Percentiles rank a stretch among this genome's conserved stretches.
phyloP scores from a whole-genome alignment of 1,140 invertebrate species.

The Heliconius himera region DNA sequence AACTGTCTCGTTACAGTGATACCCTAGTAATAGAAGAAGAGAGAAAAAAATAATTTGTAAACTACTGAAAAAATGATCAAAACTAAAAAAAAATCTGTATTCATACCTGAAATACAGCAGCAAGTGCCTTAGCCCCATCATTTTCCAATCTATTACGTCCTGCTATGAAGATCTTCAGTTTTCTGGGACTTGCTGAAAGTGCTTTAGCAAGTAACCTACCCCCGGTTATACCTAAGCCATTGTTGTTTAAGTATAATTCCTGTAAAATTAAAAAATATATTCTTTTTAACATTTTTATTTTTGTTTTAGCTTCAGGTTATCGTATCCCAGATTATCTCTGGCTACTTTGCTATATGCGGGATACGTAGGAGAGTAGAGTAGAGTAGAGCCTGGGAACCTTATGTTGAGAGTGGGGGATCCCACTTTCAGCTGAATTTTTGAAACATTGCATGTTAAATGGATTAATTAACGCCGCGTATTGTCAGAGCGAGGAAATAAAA shows the following conservation, averaged over 20 bases:
- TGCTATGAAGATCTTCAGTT: conserved; percentile 93
- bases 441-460: not conserved
- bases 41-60: not conserved
- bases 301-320: not conserved
- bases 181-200: conserved; percentile 84
- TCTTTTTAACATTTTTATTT: not conserved
- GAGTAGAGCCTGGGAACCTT: not conserved
- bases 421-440: not conserved
- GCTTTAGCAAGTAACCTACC: conserved; percentile 92
- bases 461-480: not conserved
- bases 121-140: conserved; percentile 92
- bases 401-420: no score
- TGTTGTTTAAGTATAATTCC: conserved; percentile 95
- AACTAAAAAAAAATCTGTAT: not conserved
- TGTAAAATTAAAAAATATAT: conserved; percentile 57
- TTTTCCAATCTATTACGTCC: conserved; percentile 98
- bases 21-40: no score
- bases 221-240: conserved; percentile 96
- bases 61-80: not conserved
- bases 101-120: conserved; percentile 90
- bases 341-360: no score
- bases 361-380: not conserved
- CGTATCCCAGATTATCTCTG: not conserved
- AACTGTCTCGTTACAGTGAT: no score
- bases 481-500: no score